Evolutionary conservation across 1,140 invertebrate species (phyloP), one percentile per base, ranked within the genome.

Genomic region (Aphaenogaster floridana): DNA sequence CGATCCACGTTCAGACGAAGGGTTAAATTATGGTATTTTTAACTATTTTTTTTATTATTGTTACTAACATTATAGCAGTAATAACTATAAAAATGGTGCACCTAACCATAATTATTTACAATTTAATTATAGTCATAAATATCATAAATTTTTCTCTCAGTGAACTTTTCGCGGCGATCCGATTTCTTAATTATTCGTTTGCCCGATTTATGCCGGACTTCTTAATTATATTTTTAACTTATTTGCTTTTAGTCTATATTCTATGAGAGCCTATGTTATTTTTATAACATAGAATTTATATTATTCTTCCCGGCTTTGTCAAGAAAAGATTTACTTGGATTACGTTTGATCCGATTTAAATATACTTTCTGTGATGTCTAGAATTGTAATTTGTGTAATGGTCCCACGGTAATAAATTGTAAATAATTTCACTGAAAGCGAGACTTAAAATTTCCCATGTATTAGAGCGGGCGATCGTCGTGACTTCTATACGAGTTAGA

Each of bases 401-500:
- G 8, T 54, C 28, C 8, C 52, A 5, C 8, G 42, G 2, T 9
- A 11, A 21, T 80, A 11, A 15, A 69, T 83, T 45, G 13, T 17
- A 50, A 48, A 17, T 72, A 11, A 17, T 42, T 83, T 72, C 3
- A 11, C 39, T 15, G 52, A 74, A 83, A 48, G n/a, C n/a, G 13
- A 59, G 21, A 83, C 28, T 54, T 54, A 11, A 45, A 45, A 61
- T 45, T 83, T 59, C 57, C 4, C 21, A 15, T 50, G n/a, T 36
- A 83, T 48, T 17, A 17, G 0, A 34, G 17, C n/a, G n/a, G 7
- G 5, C 42, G 42, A 84, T 36, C 42, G 17, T 74, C 28, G 15
- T 63, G 59, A 61, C 28, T 61, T 48, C 13, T 84, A 17, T 48
- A 74, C 15, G 54, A 84, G 28, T 74, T 61, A 74, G 28, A 74